Conservation (phyloP, 2,888 invertebrate species). For the Anorthoa munda region DNA sequence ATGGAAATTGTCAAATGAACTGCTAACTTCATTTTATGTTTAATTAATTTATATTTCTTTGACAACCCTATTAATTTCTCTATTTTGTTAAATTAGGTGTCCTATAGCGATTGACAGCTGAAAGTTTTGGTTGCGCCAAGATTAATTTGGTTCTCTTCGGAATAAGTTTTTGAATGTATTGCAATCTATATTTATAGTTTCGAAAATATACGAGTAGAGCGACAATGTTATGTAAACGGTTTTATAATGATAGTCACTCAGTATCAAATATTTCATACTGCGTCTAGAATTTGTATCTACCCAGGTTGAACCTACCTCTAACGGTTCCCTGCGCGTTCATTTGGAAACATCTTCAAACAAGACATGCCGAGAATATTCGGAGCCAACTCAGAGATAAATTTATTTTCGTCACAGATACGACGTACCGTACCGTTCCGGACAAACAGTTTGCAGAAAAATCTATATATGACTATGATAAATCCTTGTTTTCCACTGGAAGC, state of each 20-base stretch:
- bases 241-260: background rate
- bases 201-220: background rate
- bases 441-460: slow-evolving; percentile 62
- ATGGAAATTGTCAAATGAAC: slow-evolving; percentile 34
- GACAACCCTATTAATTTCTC: slow-evolving; percentile 32
- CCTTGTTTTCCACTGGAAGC: slow-evolving; percentile 76
- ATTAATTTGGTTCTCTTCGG: slow-evolving; percentile 4
- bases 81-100: background rate
- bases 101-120: background rate
- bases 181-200: background rate
- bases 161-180: background rate
- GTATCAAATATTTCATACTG: background rate
- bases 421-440: slow-evolving; percentile 40
- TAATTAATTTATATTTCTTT: slow-evolving; percentile 20
- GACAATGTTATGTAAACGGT: background rate
- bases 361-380: slow-evolving; percentile 56
- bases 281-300: slow-evolving; percentile 62
- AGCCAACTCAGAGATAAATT: slow-evolving; percentile 62
- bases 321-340: slow-evolving; percentile 28
- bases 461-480: slow-evolving; percentile 57
- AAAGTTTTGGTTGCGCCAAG: slow-evolving; percentile 11
- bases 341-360: slow-evolving; percentile 46
- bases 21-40: slow-evolving; percentile 34
- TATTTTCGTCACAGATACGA: slow-evolving; percentile 74
- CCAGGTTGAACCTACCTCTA: background rate